Evolutionary conservation across 2,888 invertebrate genomes (phyloP), one percentile per base, ranked within the genome.

Genomic region (Sarcophaga variegata): DNA sequence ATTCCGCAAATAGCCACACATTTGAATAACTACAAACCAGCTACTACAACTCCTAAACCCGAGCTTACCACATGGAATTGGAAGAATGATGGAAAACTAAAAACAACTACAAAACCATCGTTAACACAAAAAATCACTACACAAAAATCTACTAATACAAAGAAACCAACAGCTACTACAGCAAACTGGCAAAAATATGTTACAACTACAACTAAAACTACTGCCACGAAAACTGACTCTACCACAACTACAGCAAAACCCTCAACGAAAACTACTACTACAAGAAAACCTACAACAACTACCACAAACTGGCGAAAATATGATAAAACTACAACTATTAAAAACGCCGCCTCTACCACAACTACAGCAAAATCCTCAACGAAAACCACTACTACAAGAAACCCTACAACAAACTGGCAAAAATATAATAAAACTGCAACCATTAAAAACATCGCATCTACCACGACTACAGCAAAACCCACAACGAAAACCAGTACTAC

Each of bases 1-100:
- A 67, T 59, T n/a, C 25, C 63, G 63, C 85, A 75, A 59, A 62
- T 60, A 10, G 78, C 78, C 37, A 74, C 67, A 75, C 69, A 70
- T 49, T 12, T 60, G n/a, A 27, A 77, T 54, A 37, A 70, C 27
- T 5, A 72, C 37, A 22, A 78, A 47, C 20, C n/a, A 49, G 77
- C 70, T 37, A 75, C 80, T 27, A 87, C 76, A 27, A 66, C 86
- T 6, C n/a, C 72, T 10, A 75, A 62, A 12, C 0, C 66, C 6
- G 20, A 14, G 12, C 72, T 11, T 72, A 66, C 71, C 2, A 72
- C 70, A 64, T 67, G 59, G 71, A 82, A 77, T 59, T 82, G 74
- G 76, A 60, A 54, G 27, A 59, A n/a, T 14, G 22, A 37, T 5
- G 17, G 47, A 17, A 54, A 17, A 14, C 12, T 54, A 10, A 54